Base-by-base conservation (phyloP, 1,140 invertebrate species). In the Lanistes nyassanus region DNA sequence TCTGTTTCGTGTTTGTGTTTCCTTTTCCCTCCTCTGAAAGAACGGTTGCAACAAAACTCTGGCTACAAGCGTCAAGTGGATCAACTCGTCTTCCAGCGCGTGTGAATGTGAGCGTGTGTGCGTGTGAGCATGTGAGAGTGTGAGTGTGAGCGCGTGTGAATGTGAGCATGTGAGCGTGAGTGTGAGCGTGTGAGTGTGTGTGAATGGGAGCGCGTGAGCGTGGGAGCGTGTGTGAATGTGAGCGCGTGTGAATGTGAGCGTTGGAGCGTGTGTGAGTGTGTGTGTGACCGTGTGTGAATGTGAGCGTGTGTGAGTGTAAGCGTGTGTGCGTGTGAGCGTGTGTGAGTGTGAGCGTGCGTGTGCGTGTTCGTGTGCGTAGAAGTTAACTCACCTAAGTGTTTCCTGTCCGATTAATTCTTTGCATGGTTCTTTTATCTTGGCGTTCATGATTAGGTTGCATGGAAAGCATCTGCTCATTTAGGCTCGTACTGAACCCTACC, bases 201-300 rank as follows among this genome's bases (percentile, higher is more conserved):
- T 62, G 58, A n/a, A 29, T 62, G 58, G 21, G 58, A n/a, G 58
- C 31, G 58, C 31, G 58, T 62, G 58, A n/a, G 58, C 31, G 58
- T 62, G 58, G 21, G 58, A n/a, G 58, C 31, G 58, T 62, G 58
- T 62, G 58, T 62, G 58, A n/a, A 29, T 62, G 58, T 62, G 58
- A n/a, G 58, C 31, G 58, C 31, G 58, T 53, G 51, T 53, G 51
- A 13, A 23, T 53, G 51, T 53, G 51, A 13, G 51, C 23, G 51
- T 53, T 11, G 13, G 51, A 13, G 51, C 51, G 51, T 53, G 51
- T 53, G 51, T 53, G 51, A 13, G 31, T 65, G 2, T 65, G n/a
- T 65, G 62, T 65, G 7, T 65, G 62, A 2, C 26, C 34, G n/a
- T 42, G 29, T 36, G 29, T 26, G 31, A 34, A 31, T 65, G 6